These are phyloP conservation scores for Alviniconcha strummeri DNA, from an alignment of 2,888 invertebrate species.

Conservation along the genomic window DNA sequence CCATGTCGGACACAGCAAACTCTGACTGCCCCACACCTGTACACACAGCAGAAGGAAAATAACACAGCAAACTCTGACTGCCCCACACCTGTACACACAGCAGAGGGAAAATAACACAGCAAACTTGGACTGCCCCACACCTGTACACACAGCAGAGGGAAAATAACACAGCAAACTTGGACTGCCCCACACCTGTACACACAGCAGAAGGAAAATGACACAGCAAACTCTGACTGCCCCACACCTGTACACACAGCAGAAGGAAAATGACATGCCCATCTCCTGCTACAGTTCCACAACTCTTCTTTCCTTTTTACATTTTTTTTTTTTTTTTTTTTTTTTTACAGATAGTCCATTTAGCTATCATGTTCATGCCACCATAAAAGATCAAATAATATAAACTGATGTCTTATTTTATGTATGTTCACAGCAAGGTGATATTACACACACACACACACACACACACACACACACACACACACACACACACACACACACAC, in stretches of 20 bases:
- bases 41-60: constrained; percentile 4
- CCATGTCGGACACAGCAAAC: constrained; percentile 78
- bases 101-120: constrained; percentile 70
- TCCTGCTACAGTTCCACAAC: no score
- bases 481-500: neutral
- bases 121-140: constrained; percentile 78
- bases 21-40: constrained; percentile 79
- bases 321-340: no score
- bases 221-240: no score
- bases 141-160: constrained; percentile 56
- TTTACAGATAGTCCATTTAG: no score
- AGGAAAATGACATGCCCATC: no score
- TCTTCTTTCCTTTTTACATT: no score
- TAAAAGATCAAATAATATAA: no score
- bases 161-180: constrained; percentile 76
- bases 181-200: constrained; percentile 77
- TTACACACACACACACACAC: neutral
- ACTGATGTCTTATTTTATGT: no score
- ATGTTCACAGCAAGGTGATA: no score
- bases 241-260: no score
- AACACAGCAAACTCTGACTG: constrained; percentile 78
- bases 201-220: no score
- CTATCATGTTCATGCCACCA: no score
- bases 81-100: constrained; percentile 75
- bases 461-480: neutral